Conservation (phyloP, 2,888 invertebrate species). For the Phaonia tiefii region DNA sequence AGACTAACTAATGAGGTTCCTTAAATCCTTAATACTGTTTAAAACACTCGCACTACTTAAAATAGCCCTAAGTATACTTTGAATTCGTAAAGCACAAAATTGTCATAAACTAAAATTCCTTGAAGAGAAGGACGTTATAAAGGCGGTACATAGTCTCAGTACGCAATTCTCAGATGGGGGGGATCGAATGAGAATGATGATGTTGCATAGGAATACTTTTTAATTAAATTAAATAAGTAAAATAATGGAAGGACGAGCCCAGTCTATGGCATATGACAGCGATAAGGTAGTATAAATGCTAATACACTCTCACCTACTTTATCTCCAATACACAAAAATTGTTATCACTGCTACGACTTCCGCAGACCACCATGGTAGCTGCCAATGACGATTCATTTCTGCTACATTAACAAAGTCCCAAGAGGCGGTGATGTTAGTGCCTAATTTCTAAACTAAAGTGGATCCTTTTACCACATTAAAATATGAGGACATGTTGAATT, state of each 20-base stretch:
- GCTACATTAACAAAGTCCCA: no score
- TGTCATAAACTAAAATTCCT: slow-evolving; percentile 15
- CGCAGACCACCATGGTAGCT: no score
- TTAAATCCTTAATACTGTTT: slow-evolving; percentile 4
- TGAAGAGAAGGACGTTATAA: background rate
- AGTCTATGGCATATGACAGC: no score
- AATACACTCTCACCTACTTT: no score
- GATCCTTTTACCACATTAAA: slow-evolving; percentile 21
- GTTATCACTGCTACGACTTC: no score
- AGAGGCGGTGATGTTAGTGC: background rate
- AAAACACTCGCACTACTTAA: no score
- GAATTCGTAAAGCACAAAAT: slow-evolving; percentile 2
- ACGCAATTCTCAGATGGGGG: slow-evolving; percentile 40
- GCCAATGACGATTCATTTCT: no score
- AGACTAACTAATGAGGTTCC: slow-evolving; percentile 17
- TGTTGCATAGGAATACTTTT: slow-evolving; percentile 44
- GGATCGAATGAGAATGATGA: slow-evolving; percentile 45
- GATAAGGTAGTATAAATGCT: no score
- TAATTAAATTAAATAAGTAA: slow-evolving; percentile 56
- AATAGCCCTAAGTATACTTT: background rate
- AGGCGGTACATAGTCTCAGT: no score
- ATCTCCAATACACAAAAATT: no score
- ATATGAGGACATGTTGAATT: slow-evolving; percentile 47
- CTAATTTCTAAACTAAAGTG: slow-evolving; percentile 37
- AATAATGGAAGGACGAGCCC: slow-evolving; percentile 20